Evolutionary conservation across 2,797 vertebrate species (phyloP).

Genomic region (Parauchenoglanis ngamensis): DNA sequence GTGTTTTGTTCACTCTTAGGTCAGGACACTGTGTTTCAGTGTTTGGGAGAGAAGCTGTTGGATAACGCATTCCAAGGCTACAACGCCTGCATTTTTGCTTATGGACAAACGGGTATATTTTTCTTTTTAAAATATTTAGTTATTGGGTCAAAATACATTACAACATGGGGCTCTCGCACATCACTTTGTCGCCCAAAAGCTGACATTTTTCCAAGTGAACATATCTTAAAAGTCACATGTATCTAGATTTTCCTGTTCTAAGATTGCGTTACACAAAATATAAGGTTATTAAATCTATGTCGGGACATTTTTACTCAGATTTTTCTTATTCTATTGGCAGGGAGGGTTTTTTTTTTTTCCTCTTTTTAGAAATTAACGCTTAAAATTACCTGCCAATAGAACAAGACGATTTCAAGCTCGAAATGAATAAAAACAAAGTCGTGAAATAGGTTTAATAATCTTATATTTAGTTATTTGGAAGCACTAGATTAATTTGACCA

Average conservation of each 20-base stretch:
- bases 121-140: too few species aligned
- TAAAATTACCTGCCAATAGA: background rate
- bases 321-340: background rate
- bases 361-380: background rate
- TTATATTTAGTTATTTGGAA: background rate
- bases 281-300: background rate
- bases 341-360: too few species aligned
- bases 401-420: background rate
- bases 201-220: background rate
- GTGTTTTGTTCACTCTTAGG: slow-evolving; percentile 68
- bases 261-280: background rate
- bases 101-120: slow-evolving; percentile 88
- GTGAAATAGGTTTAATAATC: background rate
- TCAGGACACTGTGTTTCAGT: slow-evolving; percentile 94
- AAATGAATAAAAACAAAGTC: background rate
- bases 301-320: background rate
- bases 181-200: background rate
- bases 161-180: background rate
- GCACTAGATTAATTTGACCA: background rate
- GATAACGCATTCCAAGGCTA: slow-evolving; percentile 96
- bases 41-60: slow-evolving; percentile 91
- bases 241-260: background rate
- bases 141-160: background rate
- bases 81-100: slow-evolving; percentile 96
- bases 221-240: background rate